A percentile compares a stretch with the other conserved stretches of the same genome.
Evolutionary conservation across 1,140 invertebrate genomes (phyloP).

Genomic region (Nymphalis io): DNA sequence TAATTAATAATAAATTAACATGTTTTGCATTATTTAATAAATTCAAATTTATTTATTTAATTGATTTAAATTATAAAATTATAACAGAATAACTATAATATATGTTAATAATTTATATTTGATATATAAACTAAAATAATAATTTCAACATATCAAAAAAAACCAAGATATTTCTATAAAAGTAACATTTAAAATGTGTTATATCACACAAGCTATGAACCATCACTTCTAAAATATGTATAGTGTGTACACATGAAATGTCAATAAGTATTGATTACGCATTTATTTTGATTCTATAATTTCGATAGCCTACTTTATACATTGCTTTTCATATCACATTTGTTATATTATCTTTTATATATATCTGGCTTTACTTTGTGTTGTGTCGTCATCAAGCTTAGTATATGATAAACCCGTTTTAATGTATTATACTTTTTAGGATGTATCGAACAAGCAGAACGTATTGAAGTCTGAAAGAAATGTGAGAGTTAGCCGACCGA

Average conservation of each 20-base stretch:
- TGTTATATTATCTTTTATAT: too few relatives aligned
- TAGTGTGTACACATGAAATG: constrained; percentile 26
- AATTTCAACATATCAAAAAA: not conserved
- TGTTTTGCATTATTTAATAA: too few relatives aligned
- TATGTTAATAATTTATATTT: too few relatives aligned
- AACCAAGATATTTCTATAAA: not conserved
- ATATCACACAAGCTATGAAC: not conserved
- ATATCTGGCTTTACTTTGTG: too few relatives aligned
- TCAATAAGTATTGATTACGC: constrained; percentile 25
- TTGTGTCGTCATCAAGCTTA: too few relatives aligned
- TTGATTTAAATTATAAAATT: too few relatives aligned
- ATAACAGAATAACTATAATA: too few relatives aligned
- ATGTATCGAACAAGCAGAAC: constrained; percentile 29
- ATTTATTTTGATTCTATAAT: not conserved
- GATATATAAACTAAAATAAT: too few relatives aligned
- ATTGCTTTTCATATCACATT: not conserved
- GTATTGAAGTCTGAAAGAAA: constrained; percentile 25
- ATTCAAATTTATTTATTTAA: too few relatives aligned
- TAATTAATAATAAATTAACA: too few relatives aligned
- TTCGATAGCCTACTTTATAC: not conserved
- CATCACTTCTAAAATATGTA: constrained; percentile 12
- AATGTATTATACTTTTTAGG: constrained; percentile 22
- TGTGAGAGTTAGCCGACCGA: constrained; percentile 39
- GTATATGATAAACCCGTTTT: too few relatives aligned
- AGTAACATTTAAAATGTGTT: not conserved